These are phyloP conservation scores for Lerema accius DNA, from an alignment of 1,140 invertebrate species.

Conservation along the genomic window DNA sequence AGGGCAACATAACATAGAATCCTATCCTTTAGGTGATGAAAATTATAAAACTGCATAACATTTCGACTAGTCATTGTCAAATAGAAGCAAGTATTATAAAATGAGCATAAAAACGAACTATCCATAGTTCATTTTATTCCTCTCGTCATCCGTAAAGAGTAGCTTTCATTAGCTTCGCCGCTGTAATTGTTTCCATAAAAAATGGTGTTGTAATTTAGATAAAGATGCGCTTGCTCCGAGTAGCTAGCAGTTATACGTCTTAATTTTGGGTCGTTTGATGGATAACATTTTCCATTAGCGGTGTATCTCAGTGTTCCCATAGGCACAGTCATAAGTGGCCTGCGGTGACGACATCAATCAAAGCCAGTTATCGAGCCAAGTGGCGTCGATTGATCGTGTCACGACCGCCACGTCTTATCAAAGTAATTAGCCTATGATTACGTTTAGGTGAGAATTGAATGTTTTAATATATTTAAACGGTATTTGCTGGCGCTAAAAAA, in stretches of 20 bases:
- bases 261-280: constrained; percentile 71
- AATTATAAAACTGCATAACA: too few relatives aligned
- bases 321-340: constrained; percentile 59
- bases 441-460: constrained; percentile 33
- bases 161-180: constrained; percentile 38
- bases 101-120: not conserved
- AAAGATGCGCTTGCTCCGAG: constrained; percentile 51
- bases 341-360: constrained; percentile 72
- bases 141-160: constrained; percentile 42
- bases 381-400: constrained; percentile 71
- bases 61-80: not conserved
- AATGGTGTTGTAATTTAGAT: constrained; percentile 66
- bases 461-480: constrained; percentile 41
- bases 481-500: constrained; percentile 10
- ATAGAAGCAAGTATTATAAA: constrained; percentile 41
- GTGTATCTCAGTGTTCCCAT: constrained; percentile 36
- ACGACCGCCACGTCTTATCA: constrained; percentile 62
- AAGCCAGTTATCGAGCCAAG: constrained; percentile 59
- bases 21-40: too few relatives aligned
- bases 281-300: constrained; percentile 77
- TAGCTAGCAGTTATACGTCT: constrained; percentile 59
- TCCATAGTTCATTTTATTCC: constrained; percentile 40
- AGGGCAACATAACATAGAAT: too few relatives aligned
- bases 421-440: constrained; percentile 56
- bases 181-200: constrained; percentile 62